Conservation (phyloP, 92 coral and sea anemone species). For the Zoanthus solanderi region DNA sequence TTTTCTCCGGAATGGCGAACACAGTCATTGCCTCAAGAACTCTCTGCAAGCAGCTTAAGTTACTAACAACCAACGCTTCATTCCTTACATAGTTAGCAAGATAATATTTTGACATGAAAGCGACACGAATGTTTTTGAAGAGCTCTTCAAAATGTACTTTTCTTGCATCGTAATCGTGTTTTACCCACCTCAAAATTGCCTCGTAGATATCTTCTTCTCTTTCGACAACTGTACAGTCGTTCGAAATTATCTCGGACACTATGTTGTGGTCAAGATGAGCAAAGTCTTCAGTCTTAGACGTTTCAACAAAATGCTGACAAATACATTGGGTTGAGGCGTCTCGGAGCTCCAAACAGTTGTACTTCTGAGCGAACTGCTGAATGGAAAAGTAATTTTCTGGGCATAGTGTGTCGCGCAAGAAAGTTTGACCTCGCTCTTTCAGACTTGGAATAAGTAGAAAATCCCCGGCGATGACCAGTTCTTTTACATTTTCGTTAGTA, state of each 20-base stretch:
- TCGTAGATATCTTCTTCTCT: constrained; percentile 79
- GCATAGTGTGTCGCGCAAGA: constrained; percentile 53
- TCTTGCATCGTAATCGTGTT: constrained; percentile 68
- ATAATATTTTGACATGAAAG: constrained; percentile 70
- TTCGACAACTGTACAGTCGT: constrained; percentile 65
- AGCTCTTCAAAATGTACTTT: constrained; percentile 62
- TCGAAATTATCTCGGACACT: constrained; percentile 55
- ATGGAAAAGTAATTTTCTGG: constrained; percentile 64
- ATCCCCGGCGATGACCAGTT: constrained; percentile 69
- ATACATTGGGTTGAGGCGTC: constrained; percentile 53
- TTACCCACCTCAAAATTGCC: constrained; percentile 79
- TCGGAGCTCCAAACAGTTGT: constrained; percentile 60
- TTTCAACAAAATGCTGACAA: constrained; percentile 61
- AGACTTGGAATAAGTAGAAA: constrained; percentile 70
- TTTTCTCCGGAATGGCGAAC: constrained; percentile 38
- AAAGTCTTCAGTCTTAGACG: constrained; percentile 65
- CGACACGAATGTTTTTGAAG: constrained; percentile 69
- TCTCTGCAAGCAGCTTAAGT: constrained; percentile 57
- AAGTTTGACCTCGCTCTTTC: constrained; percentile 53
- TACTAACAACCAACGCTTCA: constrained; percentile 65
- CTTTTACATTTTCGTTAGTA: constrained; percentile 69
- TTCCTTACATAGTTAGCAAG: constrained; percentile 55
- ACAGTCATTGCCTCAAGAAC: constrained; percentile 62
- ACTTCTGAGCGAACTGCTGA: constrained; percentile 59
- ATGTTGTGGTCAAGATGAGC: constrained; percentile 39